These are phyloP conservation scores for Noctuana brunneofusca DNA, from an alignment of 2,888 invertebrate genomes.

Conservation along the genomic window DNA sequence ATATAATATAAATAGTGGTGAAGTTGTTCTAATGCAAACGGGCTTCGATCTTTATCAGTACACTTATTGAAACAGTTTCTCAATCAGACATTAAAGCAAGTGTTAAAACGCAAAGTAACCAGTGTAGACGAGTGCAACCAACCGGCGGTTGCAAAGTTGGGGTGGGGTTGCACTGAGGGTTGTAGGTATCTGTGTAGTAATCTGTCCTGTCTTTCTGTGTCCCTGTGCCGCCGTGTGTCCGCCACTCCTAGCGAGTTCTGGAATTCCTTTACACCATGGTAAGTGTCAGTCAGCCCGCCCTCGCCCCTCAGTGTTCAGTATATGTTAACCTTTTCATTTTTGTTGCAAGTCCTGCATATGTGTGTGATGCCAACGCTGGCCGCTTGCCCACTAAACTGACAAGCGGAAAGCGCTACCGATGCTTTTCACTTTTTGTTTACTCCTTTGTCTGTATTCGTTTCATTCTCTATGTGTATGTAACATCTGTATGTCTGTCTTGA, in stretches of 20 bases:
- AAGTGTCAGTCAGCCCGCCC: slow-evolving; percentile 90
- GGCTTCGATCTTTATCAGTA: slow-evolving; percentile 64
- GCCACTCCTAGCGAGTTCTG: slow-evolving; percentile 97
- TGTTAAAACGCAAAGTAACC: slow-evolving; percentile 82
- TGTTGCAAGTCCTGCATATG: slow-evolving; percentile 82
- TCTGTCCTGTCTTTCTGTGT: slow-evolving; percentile 86
- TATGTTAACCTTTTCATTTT: slow-evolving; percentile 81
- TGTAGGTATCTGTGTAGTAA: slow-evolving; percentile 85
- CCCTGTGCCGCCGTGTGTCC: slow-evolving; percentile 87
- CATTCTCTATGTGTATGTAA: slow-evolving; percentile 84
- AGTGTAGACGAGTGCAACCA: slow-evolving; percentile 76
- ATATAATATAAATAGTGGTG: slow-evolving; percentile 56
- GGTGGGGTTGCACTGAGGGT: slow-evolving; percentile 83
- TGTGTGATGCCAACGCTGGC: slow-evolving; percentile 78
- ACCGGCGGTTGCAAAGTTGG: slow-evolving; percentile 74
- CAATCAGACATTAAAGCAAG: slow-evolving; percentile 58
- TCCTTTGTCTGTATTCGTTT: slow-evolving; percentile 83
- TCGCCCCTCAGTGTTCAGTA: slow-evolving; percentile 83
- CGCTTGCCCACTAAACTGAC: slow-evolving; percentile 69
- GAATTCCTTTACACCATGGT: slow-evolving; percentile 99
- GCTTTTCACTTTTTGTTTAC: slow-evolving; percentile 80
- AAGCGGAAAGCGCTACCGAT: slow-evolving; percentile 73
- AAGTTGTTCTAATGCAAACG: slow-evolving; percentile 82
- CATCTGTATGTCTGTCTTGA: slow-evolving; percentile 83
- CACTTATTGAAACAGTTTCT: slow-evolving; percentile 48